Evolutionary conservation across 2,888 invertebrate species (phyloP).

Genomic region (Podabrus alpinus): DNA sequence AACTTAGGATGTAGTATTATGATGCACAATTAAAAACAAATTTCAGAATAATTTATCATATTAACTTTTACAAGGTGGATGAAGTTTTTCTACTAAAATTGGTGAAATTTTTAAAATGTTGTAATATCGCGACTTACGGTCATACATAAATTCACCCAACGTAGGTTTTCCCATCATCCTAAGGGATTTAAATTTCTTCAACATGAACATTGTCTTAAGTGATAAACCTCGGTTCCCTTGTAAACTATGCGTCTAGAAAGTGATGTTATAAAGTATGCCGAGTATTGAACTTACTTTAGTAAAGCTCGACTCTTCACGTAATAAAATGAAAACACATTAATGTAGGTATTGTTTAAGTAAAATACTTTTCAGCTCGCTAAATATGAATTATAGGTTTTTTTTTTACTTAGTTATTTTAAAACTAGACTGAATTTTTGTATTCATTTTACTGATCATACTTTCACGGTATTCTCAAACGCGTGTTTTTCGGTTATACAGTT

Average conservation of each 20-base stretch:
- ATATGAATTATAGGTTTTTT: background rate
- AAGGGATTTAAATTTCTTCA: background rate
- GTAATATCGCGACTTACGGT: background rate
- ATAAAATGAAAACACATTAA: background rate
- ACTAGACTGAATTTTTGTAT: background rate
- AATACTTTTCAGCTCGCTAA: background rate
- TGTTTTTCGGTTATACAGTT: background rate
- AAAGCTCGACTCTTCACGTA: background rate
- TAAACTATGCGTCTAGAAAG: background rate
- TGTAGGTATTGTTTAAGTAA: background rate
- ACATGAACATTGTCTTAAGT: background rate
- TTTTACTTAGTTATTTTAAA: background rate
- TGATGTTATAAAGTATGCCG: background rate
- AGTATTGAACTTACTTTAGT: background rate
- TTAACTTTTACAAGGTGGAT: background rate
- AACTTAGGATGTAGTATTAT: background rate
- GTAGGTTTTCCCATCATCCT: background rate
- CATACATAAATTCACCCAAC: background rate
- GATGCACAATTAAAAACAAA: background rate
- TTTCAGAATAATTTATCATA: no score
- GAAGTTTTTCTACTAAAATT: background rate
- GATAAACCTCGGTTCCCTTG: background rate
- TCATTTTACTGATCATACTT: background rate
- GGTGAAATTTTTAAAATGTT: background rate
- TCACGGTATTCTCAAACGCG: no score